A percentile compares a stretch with the other conserved stretches of the same genome.
These are phyloP conservation scores for Garrulus glandarius DNA, from an alignment of 2,797 vertebrate species.

Conservation along the genomic window DNA sequence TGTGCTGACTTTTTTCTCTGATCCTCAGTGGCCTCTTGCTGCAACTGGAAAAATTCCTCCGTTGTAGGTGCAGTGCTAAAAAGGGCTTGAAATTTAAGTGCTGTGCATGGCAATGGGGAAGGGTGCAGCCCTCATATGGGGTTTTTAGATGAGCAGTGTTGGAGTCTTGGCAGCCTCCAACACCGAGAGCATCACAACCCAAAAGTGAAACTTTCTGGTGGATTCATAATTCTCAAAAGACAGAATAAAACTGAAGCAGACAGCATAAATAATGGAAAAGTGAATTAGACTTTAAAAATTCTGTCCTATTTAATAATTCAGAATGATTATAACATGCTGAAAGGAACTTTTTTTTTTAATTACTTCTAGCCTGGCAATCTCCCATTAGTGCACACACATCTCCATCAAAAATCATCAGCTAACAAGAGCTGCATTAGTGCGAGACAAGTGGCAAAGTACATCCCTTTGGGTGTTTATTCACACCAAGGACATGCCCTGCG, in stretches of 20 bases:
- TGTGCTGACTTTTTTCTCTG: neutral
- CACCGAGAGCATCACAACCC: neutral
- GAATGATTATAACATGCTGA: conserved; percentile 30
- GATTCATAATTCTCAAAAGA: neutral
- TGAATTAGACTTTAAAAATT: conserved; percentile 58
- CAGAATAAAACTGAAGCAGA: conserved; percentile 23
- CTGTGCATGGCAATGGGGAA: neutral
- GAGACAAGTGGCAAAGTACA: neutral
- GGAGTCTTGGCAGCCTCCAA: neutral
- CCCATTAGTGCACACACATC: neutral
- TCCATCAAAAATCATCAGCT: conserved; percentile 7
- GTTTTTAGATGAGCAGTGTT: neutral
- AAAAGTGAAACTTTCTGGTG: conserved; percentile 44
- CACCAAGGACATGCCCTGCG: neutral
- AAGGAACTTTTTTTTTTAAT: conserved; percentile 49
- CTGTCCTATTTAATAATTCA: conserved; percentile 54
- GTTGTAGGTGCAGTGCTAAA: neutral
- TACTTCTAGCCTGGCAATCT: conserved; percentile 17
- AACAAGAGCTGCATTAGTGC: neutral
- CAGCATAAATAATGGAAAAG: conserved; percentile 62
- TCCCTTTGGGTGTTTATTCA: neutral
- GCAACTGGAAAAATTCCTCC: neutral
- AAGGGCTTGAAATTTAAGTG: neutral
- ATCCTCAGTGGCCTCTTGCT: neutral
- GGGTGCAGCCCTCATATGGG: neutral